phyloP scores from a whole-genome alignment of 2,113 vertebrate genomes.

The Willisornis vidua region DNA sequence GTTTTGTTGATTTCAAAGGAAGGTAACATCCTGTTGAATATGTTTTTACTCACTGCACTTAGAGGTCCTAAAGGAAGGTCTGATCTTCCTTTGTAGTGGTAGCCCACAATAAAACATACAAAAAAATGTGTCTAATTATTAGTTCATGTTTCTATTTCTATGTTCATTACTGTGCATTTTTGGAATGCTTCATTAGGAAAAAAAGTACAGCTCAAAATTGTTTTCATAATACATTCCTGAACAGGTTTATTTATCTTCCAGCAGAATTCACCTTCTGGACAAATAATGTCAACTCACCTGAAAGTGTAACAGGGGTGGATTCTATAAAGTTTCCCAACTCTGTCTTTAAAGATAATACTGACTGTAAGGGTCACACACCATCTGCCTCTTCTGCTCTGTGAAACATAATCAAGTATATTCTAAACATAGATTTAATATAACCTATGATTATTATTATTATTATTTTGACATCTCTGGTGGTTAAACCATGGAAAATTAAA shows the following conservation, averaged over 20 bases:
- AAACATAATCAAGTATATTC: not conserved
- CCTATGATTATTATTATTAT: not conserved
- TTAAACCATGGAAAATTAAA: not conserved
- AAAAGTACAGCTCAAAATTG: not conserved
- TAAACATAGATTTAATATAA: not conserved
- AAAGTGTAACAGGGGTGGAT: not conserved
- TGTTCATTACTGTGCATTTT: not conserved
- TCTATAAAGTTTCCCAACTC: not conserved
- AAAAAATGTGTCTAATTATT: not conserved
- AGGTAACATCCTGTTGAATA: not conserved
- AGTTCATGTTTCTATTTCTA: not conserved
- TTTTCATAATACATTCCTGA: not conserved
- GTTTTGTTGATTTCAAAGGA: not conserved
- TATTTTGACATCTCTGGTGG: not conserved
- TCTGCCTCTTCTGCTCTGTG: not conserved
- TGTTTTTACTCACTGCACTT: not conserved
- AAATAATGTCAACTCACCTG: not conserved
- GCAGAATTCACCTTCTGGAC: not conserved
- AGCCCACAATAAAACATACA: not conserved
- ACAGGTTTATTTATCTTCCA: not conserved
- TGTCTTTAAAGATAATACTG: not conserved
- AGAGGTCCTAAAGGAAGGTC: not conserved
- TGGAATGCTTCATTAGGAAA: not conserved
- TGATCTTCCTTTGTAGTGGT: no score
- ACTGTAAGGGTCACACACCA: fast-evolving